Base-by-base conservation (phyloP, 2,113 vertebrate genomes). In the Heterocephalus glaber region DNA sequence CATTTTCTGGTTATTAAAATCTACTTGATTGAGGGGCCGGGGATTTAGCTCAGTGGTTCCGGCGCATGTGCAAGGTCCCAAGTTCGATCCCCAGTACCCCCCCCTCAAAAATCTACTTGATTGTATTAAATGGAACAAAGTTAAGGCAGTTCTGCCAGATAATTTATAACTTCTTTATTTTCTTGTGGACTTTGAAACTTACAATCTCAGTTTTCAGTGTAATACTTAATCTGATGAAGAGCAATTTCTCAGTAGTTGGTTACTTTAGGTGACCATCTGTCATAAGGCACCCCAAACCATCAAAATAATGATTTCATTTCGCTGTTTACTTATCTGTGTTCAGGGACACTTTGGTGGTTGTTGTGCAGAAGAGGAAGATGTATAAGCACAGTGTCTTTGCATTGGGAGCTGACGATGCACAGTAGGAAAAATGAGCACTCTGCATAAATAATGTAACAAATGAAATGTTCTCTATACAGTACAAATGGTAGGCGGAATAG, bases 161-260 rank as follows among this genome's bases (percentile, higher is more conserved):
- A 81, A 81, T 94, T 84, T 92, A 47, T 88, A 44, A 70, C 26
- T 49, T 82, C 52, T 63, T 66, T 68, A 83, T 91, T 91, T 89
- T 85, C 63, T 89, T 90, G 65, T 0, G 89, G 38, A 91, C 22
- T 95, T 92, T 90, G 60, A 92, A 96, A 92, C 84, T 77, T 95
- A 35, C 70, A 79, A 61, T 20, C 35, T 96, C 9, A 66, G 5
- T 93, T 92, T 38, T 81, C 63, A 86, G 49, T 66, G 26, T 91
- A 65, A 82, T 52, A 44, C 14, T 84, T 94, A 88, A 84, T 86
- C 72, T 95, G 22, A 79, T 91, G n/a, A 94, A 35, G 44, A 90
- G 19, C 77, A 38, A 9, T 61, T 83, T 96, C 66, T 84, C 9
- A 85, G 6, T 13, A 72, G 11, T 86, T 90, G 89, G 72, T 76